Conservation (phyloP, 2,113 vertebrate genomes). For the Salvator merianae region DNA sequence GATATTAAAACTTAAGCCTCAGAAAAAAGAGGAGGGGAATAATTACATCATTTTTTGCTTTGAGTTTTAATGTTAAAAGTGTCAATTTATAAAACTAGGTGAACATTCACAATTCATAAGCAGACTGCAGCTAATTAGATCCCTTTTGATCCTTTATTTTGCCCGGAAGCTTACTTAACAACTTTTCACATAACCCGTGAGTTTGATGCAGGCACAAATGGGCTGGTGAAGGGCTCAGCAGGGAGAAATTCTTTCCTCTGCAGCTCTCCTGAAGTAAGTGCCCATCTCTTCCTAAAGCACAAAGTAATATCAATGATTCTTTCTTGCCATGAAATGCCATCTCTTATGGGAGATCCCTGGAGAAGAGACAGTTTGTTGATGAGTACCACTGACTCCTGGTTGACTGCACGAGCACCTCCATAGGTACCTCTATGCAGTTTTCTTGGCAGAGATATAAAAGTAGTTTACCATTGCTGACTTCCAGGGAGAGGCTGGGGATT, state of each 20-base stretch:
- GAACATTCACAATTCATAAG: conserved; percentile 68
- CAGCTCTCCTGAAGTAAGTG: conserved; percentile 1
- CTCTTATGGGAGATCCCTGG: conserved; percentile 17
- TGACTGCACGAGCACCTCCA: no score
- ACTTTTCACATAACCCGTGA: conserved; percentile 63
- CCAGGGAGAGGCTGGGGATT: no score
- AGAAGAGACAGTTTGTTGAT: no score
- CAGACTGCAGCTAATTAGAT: conserved; percentile 71
- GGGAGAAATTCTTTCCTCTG: not conserved
- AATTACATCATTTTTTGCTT: conserved; percentile 73
- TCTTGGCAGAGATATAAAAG: no score
- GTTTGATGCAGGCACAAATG: conserved; percentile 46
- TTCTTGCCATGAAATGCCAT: not conserved
- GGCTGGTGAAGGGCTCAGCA: conserved; percentile 25
- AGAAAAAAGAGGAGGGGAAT: conserved; percentile 55
- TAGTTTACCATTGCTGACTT: no score
- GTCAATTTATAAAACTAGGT: conserved; percentile 73
- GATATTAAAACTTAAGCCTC: conserved; percentile 71
- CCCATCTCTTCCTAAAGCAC: not conserved
- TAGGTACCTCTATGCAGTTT: no score
- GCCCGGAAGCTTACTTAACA: conserved; percentile 69
- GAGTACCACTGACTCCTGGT: no score
- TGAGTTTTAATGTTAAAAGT: conserved; percentile 72
- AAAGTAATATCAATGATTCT: not conserved
- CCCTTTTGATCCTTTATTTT: conserved; percentile 73